Evolutionary conservation across 2,888 invertebrate genomes (phyloP).

Genomic region (Scaptomyza reducta): DNA sequence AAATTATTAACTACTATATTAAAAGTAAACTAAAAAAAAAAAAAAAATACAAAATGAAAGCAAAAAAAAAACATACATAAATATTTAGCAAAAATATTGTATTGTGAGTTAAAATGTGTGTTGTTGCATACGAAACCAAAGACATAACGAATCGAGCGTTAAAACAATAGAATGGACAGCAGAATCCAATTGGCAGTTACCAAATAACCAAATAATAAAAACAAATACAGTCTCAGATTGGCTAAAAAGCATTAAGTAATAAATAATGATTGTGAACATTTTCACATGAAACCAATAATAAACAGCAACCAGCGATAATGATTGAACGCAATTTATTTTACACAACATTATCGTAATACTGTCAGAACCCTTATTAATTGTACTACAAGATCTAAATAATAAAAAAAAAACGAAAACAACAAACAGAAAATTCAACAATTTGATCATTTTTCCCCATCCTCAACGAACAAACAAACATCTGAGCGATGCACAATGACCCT

Average conservation of each 20-base stretch:
- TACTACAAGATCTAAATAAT: constrained; percentile 36
- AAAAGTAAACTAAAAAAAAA: constrained; percentile 62
- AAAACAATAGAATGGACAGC: constrained; percentile 41
- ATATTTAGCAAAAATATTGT: constrained; percentile 83
- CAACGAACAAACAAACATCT: constrained; percentile 20
- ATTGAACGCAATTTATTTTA: constrained; percentile 53
- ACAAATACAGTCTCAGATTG: constrained; percentile 5
- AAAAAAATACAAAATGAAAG: constrained; percentile 55
- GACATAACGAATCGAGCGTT: constrained; percentile 37
- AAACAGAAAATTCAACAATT: constrained; percentile 50
- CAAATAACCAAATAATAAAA: background rate
- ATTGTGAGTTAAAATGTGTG: constrained; percentile 83
- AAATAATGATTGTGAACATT: constrained; percentile 25
- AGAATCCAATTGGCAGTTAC: constrained; percentile 44
- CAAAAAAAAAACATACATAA: constrained; percentile 71
- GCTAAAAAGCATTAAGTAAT: background rate
- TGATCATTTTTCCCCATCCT: constrained; percentile 48
- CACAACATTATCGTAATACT: constrained; percentile 37
- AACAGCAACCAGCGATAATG: constrained; percentile 59
- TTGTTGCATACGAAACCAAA: constrained; percentile 80
- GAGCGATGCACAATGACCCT: constrained; percentile 24
- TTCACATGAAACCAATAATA: constrained; percentile 35
- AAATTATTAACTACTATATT: constrained; percentile 75
- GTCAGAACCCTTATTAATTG: constrained; percentile 53
- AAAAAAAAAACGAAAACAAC: constrained; percentile 24